A percentile compares a stretch with the other conserved stretches of the same genome.
These are phyloP conservation scores for Julus scandinavius DNA, from an alignment of 2,888 invertebrate genomes.

Conservation along the genomic window DNA sequence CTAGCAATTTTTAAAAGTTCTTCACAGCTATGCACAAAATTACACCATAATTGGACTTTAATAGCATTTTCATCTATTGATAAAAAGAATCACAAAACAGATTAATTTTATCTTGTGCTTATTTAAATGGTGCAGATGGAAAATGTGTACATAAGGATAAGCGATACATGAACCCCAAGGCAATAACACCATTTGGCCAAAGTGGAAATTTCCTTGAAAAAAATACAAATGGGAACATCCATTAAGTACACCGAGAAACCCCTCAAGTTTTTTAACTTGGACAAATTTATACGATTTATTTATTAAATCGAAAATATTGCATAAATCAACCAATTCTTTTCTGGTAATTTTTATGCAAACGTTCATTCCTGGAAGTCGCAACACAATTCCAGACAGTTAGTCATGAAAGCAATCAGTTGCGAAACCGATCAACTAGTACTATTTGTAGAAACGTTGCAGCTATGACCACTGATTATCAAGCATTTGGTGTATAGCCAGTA, in stretches of 20 bases:
- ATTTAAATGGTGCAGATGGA: constrained; percentile 25
- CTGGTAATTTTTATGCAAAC: too few relatives aligned
- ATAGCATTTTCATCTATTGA: neutral
- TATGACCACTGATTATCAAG: too few relatives aligned
- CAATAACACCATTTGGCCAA: neutral
- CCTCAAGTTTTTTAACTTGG: too few relatives aligned
- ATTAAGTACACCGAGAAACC: neutral
- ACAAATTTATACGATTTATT: too few relatives aligned
- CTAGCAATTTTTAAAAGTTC: neutral
- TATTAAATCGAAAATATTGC: neutral
- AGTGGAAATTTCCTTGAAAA: constrained; percentile 5
- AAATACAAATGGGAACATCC: neutral
- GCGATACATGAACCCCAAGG: neutral
- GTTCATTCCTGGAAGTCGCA: too few relatives aligned
- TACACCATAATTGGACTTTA: neutral
- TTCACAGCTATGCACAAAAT: neutral
- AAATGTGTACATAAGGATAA: constrained; percentile 17
- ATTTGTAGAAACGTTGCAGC: too few relatives aligned
- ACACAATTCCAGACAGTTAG: too few relatives aligned
- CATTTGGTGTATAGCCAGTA: too few relatives aligned
- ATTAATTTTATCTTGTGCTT: neutral
- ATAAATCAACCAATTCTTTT: neutral
- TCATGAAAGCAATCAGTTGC: too few relatives aligned
- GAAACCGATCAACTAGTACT: too few relatives aligned
- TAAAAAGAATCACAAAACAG: neutral